These are phyloP conservation scores for Chloebia gouldiae DNA, from an alignment of 2,113 vertebrate species.

Conservation along the genomic window DNA sequence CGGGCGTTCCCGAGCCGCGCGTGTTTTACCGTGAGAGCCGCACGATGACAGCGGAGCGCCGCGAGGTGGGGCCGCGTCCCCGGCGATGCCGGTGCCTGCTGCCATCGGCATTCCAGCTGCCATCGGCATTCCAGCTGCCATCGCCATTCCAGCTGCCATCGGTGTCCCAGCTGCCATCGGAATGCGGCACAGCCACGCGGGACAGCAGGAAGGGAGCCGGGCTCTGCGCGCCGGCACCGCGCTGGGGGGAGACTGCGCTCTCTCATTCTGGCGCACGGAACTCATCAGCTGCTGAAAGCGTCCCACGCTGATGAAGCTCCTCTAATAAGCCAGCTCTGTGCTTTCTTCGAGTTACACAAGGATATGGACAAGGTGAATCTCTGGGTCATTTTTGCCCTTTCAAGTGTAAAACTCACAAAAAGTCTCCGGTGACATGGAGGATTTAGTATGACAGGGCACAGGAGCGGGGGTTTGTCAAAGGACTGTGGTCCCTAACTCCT, in stretches of 20 bases:
- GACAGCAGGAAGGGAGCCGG: fast-evolving
- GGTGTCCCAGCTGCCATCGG: fast-evolving
- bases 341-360: background rate
- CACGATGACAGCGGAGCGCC: background rate
- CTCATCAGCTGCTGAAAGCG: fast-evolving
- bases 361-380: background rate
- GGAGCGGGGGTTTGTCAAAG: background rate
- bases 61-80: background rate
- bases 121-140: fast-evolving
- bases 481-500: background rate
- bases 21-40: fast-evolving
- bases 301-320: background rate
- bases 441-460: background rate
- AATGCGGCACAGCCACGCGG: fast-evolving
- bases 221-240: fast-evolving
- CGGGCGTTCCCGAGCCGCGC: fast-evolving
- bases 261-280: fast-evolving
- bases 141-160: background rate
- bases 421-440: background rate
- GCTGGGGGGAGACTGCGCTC: fast-evolving
- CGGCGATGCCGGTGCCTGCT: background rate
- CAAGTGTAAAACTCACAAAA: fast-evolving
- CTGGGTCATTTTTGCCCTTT: background rate
- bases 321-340: background rate
- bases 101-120: fast-evolving